A percentile compares a stretch with the other conserved stretches of the same genome.
Conservation (phyloP, 2,113 vertebrate species). For the Actenoides hombroni region DNA sequence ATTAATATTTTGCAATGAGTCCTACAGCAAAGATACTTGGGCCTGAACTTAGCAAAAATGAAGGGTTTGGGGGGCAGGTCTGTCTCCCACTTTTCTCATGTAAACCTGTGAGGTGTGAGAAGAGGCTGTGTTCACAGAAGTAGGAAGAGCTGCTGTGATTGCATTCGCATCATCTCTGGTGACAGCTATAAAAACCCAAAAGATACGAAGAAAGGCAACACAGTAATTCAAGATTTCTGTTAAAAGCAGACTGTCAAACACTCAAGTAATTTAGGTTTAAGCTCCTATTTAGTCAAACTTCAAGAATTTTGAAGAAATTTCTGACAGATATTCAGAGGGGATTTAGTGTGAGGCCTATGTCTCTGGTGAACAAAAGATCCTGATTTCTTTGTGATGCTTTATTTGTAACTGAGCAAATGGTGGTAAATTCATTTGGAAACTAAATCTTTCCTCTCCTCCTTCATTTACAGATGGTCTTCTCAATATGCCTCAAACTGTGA, state of each 20-base stretch:
- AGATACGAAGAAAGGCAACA: not conserved
- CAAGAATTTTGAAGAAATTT: not conserved
- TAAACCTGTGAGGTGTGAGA: not conserved
- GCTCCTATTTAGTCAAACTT: not conserved
- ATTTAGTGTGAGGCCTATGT: not conserved
- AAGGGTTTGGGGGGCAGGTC: accelerated
- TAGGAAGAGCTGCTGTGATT: not conserved
- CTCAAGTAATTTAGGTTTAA: not conserved
- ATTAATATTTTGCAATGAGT: not conserved
- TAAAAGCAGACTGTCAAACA: not conserved
- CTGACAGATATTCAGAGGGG: not conserved
- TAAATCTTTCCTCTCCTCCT: not conserved
- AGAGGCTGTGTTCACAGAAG: not conserved
- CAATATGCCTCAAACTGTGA: not conserved
- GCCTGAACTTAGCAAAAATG: not conserved
- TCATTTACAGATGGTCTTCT: not conserved
- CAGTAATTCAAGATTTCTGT: not conserved
- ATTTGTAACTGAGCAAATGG: not conserved
- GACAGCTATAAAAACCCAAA: not conserved
- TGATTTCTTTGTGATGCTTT: not conserved
- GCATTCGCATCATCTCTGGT: not conserved
- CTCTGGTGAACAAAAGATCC: not conserved
- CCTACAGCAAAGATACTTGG: not conserved
- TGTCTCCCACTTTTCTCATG: not conserved
- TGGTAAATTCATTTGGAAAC: not conserved